A percentile compares a stretch with the other conserved stretches of the same genome.
Conservation (phyloP, 2,113 vertebrate genomes). For the Indri indri region DNA sequence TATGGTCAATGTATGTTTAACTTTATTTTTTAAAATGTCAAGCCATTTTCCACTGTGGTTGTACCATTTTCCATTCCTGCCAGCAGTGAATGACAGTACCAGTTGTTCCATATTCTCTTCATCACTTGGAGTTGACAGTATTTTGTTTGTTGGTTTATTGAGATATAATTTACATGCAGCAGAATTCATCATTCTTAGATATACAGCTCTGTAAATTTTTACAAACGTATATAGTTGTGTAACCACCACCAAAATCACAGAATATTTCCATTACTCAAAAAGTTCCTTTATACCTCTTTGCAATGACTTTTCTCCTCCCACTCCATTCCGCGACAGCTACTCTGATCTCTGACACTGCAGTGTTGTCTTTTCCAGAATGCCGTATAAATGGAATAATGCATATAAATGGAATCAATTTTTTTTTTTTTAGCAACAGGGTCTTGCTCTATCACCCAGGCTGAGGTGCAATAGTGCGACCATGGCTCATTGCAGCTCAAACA, state of each 20-base stretch:
- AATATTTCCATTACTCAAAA: not conserved
- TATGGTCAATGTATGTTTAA: not conserved
- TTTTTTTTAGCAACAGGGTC: not conserved
- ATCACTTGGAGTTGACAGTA: not conserved
- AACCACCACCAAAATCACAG: not conserved
- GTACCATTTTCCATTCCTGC: not conserved
- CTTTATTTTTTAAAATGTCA: not conserved
- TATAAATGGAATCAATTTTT: not conserved
- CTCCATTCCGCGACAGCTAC: not conserved
- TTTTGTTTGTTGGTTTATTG: conserved; percentile 15
- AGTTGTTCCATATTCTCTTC: not conserved
- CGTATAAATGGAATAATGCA: not conserved
- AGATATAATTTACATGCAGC: not conserved
- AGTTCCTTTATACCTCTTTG: not conserved
- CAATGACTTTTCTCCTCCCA: not conserved
- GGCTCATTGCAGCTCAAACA: not conserved
- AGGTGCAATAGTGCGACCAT: not conserved
- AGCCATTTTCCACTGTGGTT: not conserved
- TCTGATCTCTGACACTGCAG: not conserved
- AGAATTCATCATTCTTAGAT: conserved; percentile 18
- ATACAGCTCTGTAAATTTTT: conserved; percentile 17
- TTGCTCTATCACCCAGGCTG: not conserved
- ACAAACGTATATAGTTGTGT: not conserved
- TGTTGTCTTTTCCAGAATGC: not conserved
- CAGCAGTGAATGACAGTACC: not conserved